Percentiles rank a stretch among this genome's conserved stretches.
phyloP scores from a whole-genome alignment of 2,888 invertebrate genomes.

The Aelia acuminata region DNA sequence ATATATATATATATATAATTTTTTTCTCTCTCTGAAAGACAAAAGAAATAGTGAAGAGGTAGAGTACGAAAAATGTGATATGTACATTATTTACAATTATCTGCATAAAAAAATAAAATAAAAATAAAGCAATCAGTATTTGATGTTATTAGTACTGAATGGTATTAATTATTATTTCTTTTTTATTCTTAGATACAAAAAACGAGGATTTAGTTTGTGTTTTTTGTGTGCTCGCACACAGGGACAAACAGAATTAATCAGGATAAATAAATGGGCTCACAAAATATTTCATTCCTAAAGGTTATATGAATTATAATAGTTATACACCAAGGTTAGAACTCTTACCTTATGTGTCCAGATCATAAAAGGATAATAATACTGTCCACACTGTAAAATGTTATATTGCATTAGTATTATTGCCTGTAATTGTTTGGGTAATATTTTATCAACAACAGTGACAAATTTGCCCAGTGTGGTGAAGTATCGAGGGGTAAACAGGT shows the following conservation, averaged over 20 bases:
- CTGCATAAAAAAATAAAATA: too few relatives aligned
- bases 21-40: too few relatives aligned
- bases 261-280: too few relatives aligned
- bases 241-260: too few relatives aligned
- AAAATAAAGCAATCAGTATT: neutral
- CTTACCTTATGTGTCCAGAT: neutral
- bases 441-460: too few relatives aligned
- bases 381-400: neutral
- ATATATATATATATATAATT: neutral
- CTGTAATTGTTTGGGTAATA: neutral
- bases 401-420: neutral
- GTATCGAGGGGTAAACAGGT: neutral
- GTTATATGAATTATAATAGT: conserved; percentile 4
- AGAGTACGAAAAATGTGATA: conserved; percentile 21
- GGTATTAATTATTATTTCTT: neutral
- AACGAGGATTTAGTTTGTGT: too few relatives aligned
- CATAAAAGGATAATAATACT: neutral
- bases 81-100: conserved; percentile 37
- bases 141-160: neutral
- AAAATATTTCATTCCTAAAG: neutral
- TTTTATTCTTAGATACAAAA: neutral
- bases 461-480: too few relatives aligned
- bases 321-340: neutral
- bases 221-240: too few relatives aligned
- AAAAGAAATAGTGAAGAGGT: conserved; percentile 14